Conservation (phyloP, 2,888 invertebrate species). For the Phymatocera aterrima region DNA sequence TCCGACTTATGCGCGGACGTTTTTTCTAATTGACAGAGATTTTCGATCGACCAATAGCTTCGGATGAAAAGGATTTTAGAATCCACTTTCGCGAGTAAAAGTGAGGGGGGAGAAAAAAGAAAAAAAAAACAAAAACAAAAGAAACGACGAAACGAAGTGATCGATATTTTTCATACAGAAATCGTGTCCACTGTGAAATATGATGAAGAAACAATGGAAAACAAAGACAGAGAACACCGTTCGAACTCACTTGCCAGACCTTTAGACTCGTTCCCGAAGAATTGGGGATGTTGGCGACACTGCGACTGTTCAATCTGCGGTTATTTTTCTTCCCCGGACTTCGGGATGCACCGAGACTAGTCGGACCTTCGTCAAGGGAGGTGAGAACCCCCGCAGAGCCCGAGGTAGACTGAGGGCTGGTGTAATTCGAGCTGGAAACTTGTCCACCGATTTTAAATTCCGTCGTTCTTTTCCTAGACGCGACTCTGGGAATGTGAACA, state of each 20-base stretch:
- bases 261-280: slow-evolving; percentile 60
- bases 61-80: too few species aligned
- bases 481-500: slow-evolving; percentile 68
- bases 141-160: too few species aligned
- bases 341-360: slow-evolving; percentile 62
- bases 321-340: slow-evolving; percentile 60
- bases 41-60: too few species aligned
- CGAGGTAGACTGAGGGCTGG: slow-evolving; percentile 43
- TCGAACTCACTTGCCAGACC: slow-evolving; percentile 64
- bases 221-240: background rate
- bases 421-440: slow-evolving; percentile 59
- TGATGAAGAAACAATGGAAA: too few species aligned
- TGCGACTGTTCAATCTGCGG: slow-evolving; percentile 64
- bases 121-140: background rate
- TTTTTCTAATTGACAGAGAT: too few species aligned
- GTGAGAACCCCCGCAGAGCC: slow-evolving; percentile 52
- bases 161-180: too few species aligned
- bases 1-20: too few species aligned
- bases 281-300: slow-evolving; percentile 67
- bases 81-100: too few species aligned
- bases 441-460: slow-evolving; percentile 70
- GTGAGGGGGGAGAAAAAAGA: too few species aligned
- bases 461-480: slow-evolving; percentile 61
- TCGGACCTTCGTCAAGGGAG: slow-evolving; percentile 61
- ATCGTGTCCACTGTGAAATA: too few species aligned